Conservation (phyloP, 2,113 vertebrate species). For the Puma concolor region DNA sequence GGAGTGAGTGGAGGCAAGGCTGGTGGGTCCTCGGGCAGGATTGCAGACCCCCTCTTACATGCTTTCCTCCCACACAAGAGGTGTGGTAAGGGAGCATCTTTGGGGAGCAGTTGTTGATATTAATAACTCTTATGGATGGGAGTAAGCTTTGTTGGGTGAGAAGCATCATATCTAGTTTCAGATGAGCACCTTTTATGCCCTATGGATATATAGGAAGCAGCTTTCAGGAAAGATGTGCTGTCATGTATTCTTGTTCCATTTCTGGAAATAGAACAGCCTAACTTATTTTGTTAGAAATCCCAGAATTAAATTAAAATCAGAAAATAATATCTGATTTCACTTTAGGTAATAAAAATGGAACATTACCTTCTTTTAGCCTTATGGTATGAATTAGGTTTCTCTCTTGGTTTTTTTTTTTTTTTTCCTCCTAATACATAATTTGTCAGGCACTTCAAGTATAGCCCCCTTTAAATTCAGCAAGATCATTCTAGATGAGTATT, state of each 20-base stretch:
- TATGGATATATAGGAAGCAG: neutral
- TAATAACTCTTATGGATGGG: neutral
- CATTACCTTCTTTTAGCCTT: neutral
- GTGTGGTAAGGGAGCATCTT: neutral
- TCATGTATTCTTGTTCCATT: neutral
- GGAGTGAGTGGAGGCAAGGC: neutral
- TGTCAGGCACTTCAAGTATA: conserved; percentile 29
- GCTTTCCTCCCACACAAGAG: neutral
- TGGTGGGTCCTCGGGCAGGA: neutral
- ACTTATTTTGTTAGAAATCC: conserved; percentile 40
- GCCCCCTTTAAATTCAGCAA: conserved; percentile 39
- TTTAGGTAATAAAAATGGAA: conserved; percentile 2
- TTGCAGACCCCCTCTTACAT: neutral
- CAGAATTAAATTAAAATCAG: conserved; percentile 9
- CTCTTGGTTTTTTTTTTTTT: neutral
- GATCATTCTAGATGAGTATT: conserved; percentile 58
- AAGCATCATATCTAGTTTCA: conserved; percentile 12
- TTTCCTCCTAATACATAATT: neutral
- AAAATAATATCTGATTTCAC: conserved; percentile 7
- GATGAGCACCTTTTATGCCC: neutral
- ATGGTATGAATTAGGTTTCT: neutral
- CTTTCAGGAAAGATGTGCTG: neutral
- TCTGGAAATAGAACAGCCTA: neutral
- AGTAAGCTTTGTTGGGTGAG: neutral
- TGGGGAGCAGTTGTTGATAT: neutral